Conservation (phyloP, 1,140 invertebrate genomes). For the Drosophila rufa region DNA sequence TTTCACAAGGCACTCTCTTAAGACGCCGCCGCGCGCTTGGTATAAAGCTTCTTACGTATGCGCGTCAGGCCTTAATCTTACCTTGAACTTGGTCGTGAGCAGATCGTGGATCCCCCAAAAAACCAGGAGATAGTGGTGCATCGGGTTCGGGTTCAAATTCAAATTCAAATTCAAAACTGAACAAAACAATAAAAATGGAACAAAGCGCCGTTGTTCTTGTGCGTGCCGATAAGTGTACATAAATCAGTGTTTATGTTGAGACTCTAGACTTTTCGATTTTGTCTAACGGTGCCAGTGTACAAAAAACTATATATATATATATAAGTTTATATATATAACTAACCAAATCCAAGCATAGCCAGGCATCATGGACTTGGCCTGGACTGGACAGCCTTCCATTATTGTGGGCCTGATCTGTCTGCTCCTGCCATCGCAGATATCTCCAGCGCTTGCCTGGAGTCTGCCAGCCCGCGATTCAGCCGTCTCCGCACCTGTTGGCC, state of each 20-base stretch:
- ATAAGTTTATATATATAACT: constrained; percentile 3
- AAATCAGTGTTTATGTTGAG: constrained; percentile 42
- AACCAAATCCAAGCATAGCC: background rate
- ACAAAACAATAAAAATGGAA: constrained; percentile 60
- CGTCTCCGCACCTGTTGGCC: constrained; percentile 32
- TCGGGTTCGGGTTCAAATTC: constrained; percentile 17
- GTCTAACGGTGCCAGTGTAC: constrained; percentile 51
- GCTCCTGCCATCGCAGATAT: constrained; percentile 39
- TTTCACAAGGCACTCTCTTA: constrained; percentile 72
- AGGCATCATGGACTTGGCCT: constrained; percentile 53
- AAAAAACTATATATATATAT: background rate
- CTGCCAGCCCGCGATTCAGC: constrained; percentile 40
- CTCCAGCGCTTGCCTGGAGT: constrained; percentile 58
- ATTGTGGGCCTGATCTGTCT: constrained; percentile 51
- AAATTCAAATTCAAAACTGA: constrained; percentile 4
- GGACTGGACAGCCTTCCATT: constrained; percentile 55
- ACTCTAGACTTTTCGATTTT: constrained; percentile 50
- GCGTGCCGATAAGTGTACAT: constrained; percentile 71
- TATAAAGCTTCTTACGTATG: constrained; percentile 85
- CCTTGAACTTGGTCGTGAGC: constrained; percentile 84
- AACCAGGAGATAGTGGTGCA: constrained; percentile 23
- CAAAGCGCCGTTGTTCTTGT: constrained; percentile 70
- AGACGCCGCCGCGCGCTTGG: constrained; percentile 44
- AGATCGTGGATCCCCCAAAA: constrained; percentile 51
- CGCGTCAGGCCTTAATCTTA: constrained; percentile 85